Percentiles rank a stretch among this genome's conserved stretches.
Evolutionary conservation across 2,797 vertebrate genomes (phyloP).

Genomic region (Orientallactaga sibirica): DNA sequence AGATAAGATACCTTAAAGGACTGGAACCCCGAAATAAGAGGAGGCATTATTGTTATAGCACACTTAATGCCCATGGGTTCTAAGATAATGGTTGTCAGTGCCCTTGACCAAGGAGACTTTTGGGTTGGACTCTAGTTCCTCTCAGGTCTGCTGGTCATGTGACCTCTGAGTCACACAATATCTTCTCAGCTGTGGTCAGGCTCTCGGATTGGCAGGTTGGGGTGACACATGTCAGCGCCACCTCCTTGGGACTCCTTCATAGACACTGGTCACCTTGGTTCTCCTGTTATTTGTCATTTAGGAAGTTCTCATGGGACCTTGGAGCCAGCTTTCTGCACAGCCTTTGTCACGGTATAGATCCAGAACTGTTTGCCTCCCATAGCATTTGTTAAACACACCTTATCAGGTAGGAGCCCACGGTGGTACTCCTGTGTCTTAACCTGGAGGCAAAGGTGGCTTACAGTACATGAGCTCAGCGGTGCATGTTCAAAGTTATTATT

Average conservation of each 20-base stretch:
- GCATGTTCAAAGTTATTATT: slow-evolving; percentile 12
- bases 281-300: neutral
- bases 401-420: neutral
- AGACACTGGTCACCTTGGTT: neutral
- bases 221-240: neutral
- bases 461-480: neutral
- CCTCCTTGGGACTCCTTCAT: neutral
- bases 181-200: neutral
- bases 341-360: neutral
- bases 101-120: neutral
- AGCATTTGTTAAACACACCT: neutral
- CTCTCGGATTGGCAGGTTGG: neutral
- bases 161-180: neutral
- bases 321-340: neutral
- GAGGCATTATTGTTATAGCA: neutral
- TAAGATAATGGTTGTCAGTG: neutral
- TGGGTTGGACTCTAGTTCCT: neutral
- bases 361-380: neutral
- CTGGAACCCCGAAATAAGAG: neutral
- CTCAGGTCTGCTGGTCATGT: neutral
- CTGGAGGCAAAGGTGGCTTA: neutral
- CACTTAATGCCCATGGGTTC: neutral
- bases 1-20: neutral
- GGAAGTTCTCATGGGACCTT: neutral
- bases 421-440: neutral